Percentiles rank a stretch among this genome's conserved stretches.
Evolutionary conservation across 1,140 invertebrate genomes (phyloP).

Genomic region (Drosophila virilis): DNA sequence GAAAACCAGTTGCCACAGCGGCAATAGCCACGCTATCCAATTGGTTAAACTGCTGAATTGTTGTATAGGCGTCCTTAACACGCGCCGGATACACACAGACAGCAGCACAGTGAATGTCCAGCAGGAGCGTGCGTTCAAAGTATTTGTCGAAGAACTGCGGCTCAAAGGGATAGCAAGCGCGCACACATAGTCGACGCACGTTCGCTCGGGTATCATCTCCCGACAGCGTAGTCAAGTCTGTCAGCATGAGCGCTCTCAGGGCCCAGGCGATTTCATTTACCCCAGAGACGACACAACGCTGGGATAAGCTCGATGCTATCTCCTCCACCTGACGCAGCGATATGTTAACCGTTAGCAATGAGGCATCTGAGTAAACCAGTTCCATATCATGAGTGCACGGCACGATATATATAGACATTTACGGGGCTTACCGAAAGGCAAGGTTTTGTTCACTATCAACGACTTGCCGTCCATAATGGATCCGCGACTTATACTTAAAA

Average conservation of each 20-base stretch:
- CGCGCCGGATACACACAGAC: slow-evolving; percentile 97
- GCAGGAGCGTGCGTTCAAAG: slow-evolving; percentile 67
- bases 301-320: slow-evolving; percentile 59
- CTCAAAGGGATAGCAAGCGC: slow-evolving; percentile 69
- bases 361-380: slow-evolving; percentile 43
- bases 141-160: slow-evolving; percentile 62
- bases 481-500: neutral
- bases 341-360: slow-evolving; percentile 61
- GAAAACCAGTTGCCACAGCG: slow-evolving; percentile 98
- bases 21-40: slow-evolving; percentile 89
- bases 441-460: slow-evolving; percentile 63
- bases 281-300: slow-evolving; percentile 62
- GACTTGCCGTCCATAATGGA: slow-evolving; percentile 47
- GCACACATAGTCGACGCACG: slow-evolving; percentile 90
- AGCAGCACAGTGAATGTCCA: slow-evolving; percentile 88
- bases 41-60: slow-evolving; percentile 87
- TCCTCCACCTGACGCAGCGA: slow-evolving; percentile 75
- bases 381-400: neutral
- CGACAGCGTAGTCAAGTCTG: slow-evolving; percentile 96
- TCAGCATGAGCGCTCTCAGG: slow-evolving; percentile 91
- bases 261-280: slow-evolving; percentile 89
- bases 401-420: neutral
- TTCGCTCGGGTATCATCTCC: slow-evolving; percentile 95
- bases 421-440: slow-evolving; percentile 67
- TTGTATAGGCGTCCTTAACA: slow-evolving; percentile 89